Conservation (phyloP, 2,888 invertebrate species). For the Melolontha melolontha region DNA sequence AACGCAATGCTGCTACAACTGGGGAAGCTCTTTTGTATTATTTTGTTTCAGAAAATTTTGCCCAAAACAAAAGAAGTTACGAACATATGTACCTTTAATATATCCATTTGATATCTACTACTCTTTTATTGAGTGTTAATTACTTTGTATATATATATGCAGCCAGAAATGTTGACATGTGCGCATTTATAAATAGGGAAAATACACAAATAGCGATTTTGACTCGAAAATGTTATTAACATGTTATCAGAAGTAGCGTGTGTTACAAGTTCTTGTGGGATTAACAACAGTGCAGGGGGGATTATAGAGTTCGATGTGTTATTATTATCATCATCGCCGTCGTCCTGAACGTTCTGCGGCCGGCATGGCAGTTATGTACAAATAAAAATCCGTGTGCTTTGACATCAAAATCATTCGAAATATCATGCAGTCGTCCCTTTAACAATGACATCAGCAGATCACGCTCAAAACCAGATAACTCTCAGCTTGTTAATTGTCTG, state of each 20-base stretch:
- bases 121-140: neutral
- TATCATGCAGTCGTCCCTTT: conserved; percentile 46
- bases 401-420: conserved; percentile 48
- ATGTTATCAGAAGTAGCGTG: conserved; percentile 2
- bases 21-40: too few species aligned
- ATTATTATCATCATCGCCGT: conserved; percentile 12
- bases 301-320: conserved; percentile 19
- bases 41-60: too few species aligned
- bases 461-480: conserved; percentile 59
- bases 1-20: too few species aligned
- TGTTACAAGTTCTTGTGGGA: conserved; percentile 19
- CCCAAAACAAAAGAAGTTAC: too few species aligned
- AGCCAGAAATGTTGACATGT: conserved; percentile 3
- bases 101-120: neutral
- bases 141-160: too few species aligned
- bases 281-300: conserved; percentile 12
- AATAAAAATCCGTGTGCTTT: conserved; percentile 55
- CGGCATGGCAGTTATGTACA: conserved; percentile 45
- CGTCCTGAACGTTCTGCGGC: conserved; percentile 25
- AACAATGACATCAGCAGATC: conserved; percentile 58
- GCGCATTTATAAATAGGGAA: neutral
- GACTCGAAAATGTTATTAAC: conserved; percentile 12
- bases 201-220: conserved; percentile 11
- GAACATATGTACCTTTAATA: neutral
- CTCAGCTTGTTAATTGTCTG: conserved; percentile 60